A percentile compares a stretch with the other conserved stretches of the same genome.
Conservation (phyloP, 1,140 invertebrate species). For the Macrobrachium nipponense region DNA sequence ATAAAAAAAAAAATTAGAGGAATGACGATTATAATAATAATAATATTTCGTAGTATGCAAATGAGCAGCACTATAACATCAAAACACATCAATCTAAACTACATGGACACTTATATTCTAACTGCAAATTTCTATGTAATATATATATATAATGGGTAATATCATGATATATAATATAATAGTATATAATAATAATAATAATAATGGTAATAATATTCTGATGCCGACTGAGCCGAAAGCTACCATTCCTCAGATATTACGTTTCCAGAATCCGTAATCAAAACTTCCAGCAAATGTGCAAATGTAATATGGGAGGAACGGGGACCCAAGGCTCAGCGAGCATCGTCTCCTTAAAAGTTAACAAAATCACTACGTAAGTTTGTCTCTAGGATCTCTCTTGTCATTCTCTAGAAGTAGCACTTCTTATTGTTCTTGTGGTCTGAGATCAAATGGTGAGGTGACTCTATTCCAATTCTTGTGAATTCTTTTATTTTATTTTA, state of each 20-base stretch:
- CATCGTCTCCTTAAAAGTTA: conserved; percentile 37
- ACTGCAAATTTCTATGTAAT: too few relatives aligned
- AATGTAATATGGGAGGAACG: conserved; percentile 50
- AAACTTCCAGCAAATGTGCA: conserved; percentile 17
- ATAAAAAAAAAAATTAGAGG: conserved; percentile 1
- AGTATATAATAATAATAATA: neutral
- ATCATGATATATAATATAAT: conserved; percentile 2
- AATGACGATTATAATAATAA: too few relatives aligned
- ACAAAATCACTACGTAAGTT: neutral
- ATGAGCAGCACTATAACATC: conserved; percentile 44
- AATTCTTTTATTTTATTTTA: too few relatives aligned
- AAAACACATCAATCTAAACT: conserved; percentile 22
- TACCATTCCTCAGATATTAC: conserved; percentile 48
- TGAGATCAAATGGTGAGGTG: too few relatives aligned
- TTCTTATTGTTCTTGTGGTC: too few relatives aligned
- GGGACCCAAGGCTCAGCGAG: conserved; percentile 41
- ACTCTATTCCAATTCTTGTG: too few relatives aligned
- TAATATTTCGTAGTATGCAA: conserved; percentile 35
- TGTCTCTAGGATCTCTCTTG: neutral
- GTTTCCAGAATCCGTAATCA: conserved; percentile 8
- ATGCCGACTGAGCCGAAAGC: conserved; percentile 47
- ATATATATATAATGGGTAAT: neutral
- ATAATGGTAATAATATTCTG: neutral
- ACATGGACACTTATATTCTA: too few relatives aligned
- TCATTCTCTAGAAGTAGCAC: too few relatives aligned